Conservation (phyloP, 2,797 vertebrate species). For the Huso huso region DNA sequence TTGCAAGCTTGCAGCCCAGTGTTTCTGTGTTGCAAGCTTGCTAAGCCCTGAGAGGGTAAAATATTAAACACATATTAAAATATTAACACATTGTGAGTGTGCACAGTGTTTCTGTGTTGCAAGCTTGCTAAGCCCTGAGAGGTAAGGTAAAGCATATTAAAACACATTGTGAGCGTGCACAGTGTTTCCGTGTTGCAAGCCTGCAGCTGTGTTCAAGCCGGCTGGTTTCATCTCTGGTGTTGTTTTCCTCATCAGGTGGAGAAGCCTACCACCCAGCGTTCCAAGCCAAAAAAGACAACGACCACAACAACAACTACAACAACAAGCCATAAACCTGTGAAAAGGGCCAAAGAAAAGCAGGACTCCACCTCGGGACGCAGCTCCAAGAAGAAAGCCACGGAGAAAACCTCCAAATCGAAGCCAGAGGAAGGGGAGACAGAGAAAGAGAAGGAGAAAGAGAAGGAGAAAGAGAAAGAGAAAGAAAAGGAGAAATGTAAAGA, state of each 20-base stretch:
- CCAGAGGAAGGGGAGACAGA: slow-evolving; percentile 80
- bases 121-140: too few relatives aligned
- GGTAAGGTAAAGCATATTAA: too few relatives aligned
- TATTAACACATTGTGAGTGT: too few relatives aligned
- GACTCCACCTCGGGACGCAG: slow-evolving; percentile 52
- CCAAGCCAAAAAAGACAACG: slow-evolving; percentile 87
- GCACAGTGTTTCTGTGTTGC: too few relatives aligned
- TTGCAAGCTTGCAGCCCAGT: too few relatives aligned
- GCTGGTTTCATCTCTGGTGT: slow-evolving; percentile 17
- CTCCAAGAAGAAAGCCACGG: slow-evolving; percentile 76
- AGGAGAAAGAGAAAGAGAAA: slow-evolving; percentile 53
- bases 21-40: too few relatives aligned
- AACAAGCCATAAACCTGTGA: slow-evolving; percentile 72
- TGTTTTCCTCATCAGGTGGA: slow-evolving; percentile 70
- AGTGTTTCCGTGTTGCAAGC: too few relatives aligned
- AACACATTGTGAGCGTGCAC: too few relatives aligned
- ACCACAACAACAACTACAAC: slow-evolving; percentile 39
- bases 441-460: slow-evolving; percentile 86
- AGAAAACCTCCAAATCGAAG: slow-evolving; percentile 60
- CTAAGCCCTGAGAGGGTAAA: too few relatives aligned
- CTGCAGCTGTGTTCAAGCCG: too few relatives aligned
- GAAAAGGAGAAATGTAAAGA: slow-evolving; percentile 86
- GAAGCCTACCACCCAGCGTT: slow-evolving; percentile 71
- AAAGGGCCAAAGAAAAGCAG: slow-evolving; percentile 96
- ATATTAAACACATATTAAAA: too few relatives aligned